Conservation (phyloP, 2,888 invertebrate species). For the Alentia gelatinosa region DNA sequence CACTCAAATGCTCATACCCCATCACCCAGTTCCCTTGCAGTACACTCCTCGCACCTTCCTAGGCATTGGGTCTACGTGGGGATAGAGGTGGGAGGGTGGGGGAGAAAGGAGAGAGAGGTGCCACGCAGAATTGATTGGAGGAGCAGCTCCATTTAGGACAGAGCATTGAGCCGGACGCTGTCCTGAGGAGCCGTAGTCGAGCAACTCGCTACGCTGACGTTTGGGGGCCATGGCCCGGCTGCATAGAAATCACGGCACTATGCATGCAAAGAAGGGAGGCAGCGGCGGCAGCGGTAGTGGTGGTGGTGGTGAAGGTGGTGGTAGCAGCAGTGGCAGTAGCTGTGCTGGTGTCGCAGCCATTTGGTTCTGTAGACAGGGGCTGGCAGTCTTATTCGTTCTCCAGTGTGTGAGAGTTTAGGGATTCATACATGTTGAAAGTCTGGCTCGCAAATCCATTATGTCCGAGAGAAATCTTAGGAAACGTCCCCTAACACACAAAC, state of each 20-base stretch:
- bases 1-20: neutral
- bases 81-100: neutral
- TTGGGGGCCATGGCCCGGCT: neutral
- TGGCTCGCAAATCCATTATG: neutral
- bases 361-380: neutral
- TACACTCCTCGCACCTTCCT: neutral
- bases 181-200: neutral
- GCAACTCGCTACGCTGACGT: neutral
- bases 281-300: neutral
- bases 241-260: slow-evolving; percentile 29
- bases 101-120: neutral
- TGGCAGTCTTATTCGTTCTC: neutral
- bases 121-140: neutral
- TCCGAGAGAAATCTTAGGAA: too few species aligned
- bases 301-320: too few species aligned
- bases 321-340: neutral
- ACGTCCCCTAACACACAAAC: too few species aligned
- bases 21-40: neutral
- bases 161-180: neutral
- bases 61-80: neutral
- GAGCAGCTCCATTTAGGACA: neutral
- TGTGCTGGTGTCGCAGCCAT: neutral
- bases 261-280: slow-evolving; percentile 43
- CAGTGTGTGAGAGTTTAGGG: neutral
- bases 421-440: neutral